These are phyloP conservation scores for Borostomias antarcticus DNA, from an alignment of 2,797 vertebrate genomes.

Conservation along the genomic window DNA sequence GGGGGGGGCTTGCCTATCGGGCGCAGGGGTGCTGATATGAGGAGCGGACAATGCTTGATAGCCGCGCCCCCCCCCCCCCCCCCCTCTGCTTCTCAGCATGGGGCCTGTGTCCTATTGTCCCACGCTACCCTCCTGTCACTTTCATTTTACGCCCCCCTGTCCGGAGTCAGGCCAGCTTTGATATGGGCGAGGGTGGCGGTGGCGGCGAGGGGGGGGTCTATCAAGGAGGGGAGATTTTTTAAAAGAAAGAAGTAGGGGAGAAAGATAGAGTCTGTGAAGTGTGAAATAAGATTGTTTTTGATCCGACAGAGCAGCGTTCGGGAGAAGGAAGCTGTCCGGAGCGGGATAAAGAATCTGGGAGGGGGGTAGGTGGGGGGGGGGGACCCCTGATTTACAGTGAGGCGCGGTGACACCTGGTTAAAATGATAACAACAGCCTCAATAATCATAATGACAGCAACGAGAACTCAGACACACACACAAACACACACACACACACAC, in stretches of 20 bases:
- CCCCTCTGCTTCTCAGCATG: no score
- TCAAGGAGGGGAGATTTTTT: constrained; percentile 36
- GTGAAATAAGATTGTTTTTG: constrained; percentile 86
- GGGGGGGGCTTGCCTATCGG: constrained; percentile 56
- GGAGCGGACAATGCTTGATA: constrained; percentile 81
- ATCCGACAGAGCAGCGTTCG: constrained; percentile 75
- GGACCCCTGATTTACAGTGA: constrained; percentile 37
- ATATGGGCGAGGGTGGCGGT: constrained; percentile 69
- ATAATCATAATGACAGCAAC: constrained; percentile 79
- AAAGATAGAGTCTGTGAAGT: constrained; percentile 80
- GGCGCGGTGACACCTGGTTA: constrained; percentile 73
- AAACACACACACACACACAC: no score
- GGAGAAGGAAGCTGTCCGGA: constrained; percentile 77
- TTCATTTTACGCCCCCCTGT: constrained; percentile 80
- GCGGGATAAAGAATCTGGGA: constrained; percentile 52
- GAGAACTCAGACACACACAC: constrained; percentile 64
- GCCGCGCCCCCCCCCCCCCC: no score
- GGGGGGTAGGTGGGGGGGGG: constrained; percentile 35
- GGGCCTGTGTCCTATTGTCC: constrained; percentile 82
- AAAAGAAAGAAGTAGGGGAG: constrained; percentile 64
- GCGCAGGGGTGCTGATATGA: constrained; percentile 79
- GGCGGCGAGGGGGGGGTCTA: constrained; percentile 23
- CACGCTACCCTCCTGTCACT: constrained; percentile 82
- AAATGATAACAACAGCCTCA: constrained; percentile 74
- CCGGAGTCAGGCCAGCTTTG: constrained; percentile 82